Evolutionary conservation across 2,113 vertebrate genomes (phyloP), one percentile per base, ranked within the genome.

Genomic region (Monarcha castaneiventris): DNA sequence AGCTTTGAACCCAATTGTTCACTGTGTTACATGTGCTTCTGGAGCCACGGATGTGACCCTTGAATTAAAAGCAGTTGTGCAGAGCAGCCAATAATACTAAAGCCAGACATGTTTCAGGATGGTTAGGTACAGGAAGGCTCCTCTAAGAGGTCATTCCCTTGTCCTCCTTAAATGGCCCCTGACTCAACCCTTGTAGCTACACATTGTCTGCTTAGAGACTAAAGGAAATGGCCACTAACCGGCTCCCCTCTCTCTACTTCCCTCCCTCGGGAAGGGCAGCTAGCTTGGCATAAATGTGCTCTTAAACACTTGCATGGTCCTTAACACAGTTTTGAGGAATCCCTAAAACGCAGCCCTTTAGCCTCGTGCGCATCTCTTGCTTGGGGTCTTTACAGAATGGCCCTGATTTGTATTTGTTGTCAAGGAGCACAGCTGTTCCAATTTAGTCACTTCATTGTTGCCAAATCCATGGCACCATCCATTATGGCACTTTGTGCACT

Each of bases 401-500:
- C 58, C 86, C 86, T 89, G 90, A 90, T 94, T 84, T 91, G 59
- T 66, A 64, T 66, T 63, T 92, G 66, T 64, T 94, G 88, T 90
- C 90, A 90, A 79, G 73, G 54, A 92, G 62, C 83, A 84, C 94
- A 96, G 89, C 74, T 96, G 92, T 35, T 92, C 83, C 69, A 72
- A 46, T 93, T 83, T 93, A 93, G 84, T 91, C 78, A 56, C 86
- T 83, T 90, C 48, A 63, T 52, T 93, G 74, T 91, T 56, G 55
- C 89, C 87, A 91, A 96, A 95, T 91, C 95, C 89, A 58, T 29
- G 66, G 81, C 58, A 52, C 64, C 64, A 95, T 94, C 95, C 89
- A 96, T 96, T 83, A 94, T 25, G 61, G 71, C 89, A 91, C 81
- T 96, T 91, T 49, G 93, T 87, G 94, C 93, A 83, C 79, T 94